Evolutionary conservation across 2,797 vertebrate genomes (phyloP), one percentile per base, ranked within the genome.

Genomic region (Masticophis lateralis): DNA sequence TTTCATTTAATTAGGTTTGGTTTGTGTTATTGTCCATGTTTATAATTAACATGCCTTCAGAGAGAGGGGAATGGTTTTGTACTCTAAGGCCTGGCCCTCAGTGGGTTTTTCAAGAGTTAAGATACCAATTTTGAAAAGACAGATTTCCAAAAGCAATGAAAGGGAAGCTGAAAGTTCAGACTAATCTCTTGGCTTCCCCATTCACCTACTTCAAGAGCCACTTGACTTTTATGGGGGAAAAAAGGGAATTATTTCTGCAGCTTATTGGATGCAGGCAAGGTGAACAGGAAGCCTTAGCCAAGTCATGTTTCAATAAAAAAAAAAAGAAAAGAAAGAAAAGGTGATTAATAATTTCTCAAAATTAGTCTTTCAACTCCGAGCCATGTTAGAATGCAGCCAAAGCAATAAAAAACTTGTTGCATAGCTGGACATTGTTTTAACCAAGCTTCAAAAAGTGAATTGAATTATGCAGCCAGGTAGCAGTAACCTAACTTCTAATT

Each of bases 341-440:
- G 89, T 91, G 83, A 95, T 90, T 2, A 95, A 63, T 79, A 92
- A 2, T 91, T 91, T 87, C 87, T 88, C 13, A 28, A 56, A 95
- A 89, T 88, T 43, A 87, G 37, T 88, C 66, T 95, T 94, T 88
- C 22, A 91, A 94, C 56, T n/a, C 89, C 91, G 93, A 95, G 95
- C 0, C 79, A 91, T 91, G 96, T 16, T 22, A 90, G 89, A 93
- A 87, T 47, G 87, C 37, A 83, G 74, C 14, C 63, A 90, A 91
- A 94, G 94, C 53, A 91, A 93, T 37, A 90, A 91, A 69, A 61
- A 27, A 11, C 47, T 61, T 37, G 14, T n/a, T 90, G 74, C 16
- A 7, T 63, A 92, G 88, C 7, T 55, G 87, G 57, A 74, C 32
- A 32, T 56, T 66, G 14, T 63, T 25, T 93, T 89, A 86, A 95